Percentiles rank a stretch among this genome's conserved stretches.
Conservation (phyloP, 2,113 vertebrate species). For the Dendrocopos noguchii region DNA sequence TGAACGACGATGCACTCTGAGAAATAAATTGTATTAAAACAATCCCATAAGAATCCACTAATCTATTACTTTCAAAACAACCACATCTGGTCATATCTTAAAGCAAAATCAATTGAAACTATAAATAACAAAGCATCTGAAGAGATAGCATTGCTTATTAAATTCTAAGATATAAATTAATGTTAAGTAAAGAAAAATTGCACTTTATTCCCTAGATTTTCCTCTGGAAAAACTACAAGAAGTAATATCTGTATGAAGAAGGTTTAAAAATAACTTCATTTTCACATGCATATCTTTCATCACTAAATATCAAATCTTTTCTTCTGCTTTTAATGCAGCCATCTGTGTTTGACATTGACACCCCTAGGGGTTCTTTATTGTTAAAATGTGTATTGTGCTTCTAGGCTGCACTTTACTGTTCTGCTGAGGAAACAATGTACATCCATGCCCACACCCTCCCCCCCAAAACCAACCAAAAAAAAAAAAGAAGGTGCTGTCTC, state of each 20-base stretch:
- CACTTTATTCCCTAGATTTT: neutral
- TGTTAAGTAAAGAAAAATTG: neutral
- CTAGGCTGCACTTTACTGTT: neutral
- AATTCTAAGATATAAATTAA: neutral
- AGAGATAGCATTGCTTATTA: neutral
- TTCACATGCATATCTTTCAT: neutral
- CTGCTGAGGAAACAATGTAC: neutral
- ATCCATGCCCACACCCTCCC: neutral
- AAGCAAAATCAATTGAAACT: constrained; percentile 8
- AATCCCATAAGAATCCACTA: neutral
- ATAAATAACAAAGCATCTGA: neutral
- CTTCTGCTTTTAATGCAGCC: neutral
- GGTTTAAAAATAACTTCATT: neutral
- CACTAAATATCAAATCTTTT: neutral
- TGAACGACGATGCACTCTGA: neutral
- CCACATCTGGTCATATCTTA: neutral
- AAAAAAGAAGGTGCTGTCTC: neutral
- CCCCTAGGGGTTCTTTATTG: neutral
- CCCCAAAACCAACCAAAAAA: no score
- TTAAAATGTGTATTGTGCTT: neutral
- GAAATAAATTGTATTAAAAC: constrained; percentile 20
- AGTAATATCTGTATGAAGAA: neutral
- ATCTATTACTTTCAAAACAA: neutral
- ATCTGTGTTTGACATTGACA: neutral
- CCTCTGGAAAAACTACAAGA: neutral